Conservation (phyloP, 2,113 vertebrate species). For the Cisticola juncidis region DNA sequence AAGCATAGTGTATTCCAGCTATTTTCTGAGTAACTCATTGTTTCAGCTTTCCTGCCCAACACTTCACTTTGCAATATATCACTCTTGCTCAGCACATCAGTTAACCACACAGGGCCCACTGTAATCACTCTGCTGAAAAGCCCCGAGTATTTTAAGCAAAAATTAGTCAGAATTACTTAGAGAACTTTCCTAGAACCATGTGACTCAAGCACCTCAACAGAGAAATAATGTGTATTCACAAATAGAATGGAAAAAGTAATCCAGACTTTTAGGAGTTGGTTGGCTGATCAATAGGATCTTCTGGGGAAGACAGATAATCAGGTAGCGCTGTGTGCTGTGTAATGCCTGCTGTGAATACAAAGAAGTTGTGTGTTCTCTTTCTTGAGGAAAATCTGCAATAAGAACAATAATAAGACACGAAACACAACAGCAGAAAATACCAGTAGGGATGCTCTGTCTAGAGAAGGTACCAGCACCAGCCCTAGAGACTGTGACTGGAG, state of each 20-base stretch:
- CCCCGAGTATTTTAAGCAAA: background rate
- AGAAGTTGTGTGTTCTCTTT: background rate
- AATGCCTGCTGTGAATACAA: background rate
- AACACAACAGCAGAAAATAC: background rate
- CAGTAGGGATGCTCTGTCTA: background rate
- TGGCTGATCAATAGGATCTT: background rate
- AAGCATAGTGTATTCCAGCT: background rate
- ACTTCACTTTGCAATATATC: background rate
- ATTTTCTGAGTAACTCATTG: conserved; percentile 25
- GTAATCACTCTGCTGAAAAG: background rate
- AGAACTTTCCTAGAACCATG: background rate
- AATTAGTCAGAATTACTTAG: conserved; percentile 39
- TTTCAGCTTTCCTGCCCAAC: background rate
- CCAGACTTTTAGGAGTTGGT: background rate
- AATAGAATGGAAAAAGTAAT: background rate
- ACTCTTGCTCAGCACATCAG: background rate
- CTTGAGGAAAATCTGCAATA: background rate
- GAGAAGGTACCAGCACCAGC: background rate
- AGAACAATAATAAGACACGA: background rate
- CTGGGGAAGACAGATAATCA: background rate
- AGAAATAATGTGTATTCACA: background rate
- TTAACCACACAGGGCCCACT: background rate
- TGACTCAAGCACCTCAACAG: background rate
- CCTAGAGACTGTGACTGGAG: background rate
- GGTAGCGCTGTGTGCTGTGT: background rate